Percentiles rank a stretch among this genome's conserved stretches.
These are phyloP conservation scores for Trimorus sp. DNA, from an alignment of 2,888 invertebrate genomes.

Conservation along the genomic window DNA sequence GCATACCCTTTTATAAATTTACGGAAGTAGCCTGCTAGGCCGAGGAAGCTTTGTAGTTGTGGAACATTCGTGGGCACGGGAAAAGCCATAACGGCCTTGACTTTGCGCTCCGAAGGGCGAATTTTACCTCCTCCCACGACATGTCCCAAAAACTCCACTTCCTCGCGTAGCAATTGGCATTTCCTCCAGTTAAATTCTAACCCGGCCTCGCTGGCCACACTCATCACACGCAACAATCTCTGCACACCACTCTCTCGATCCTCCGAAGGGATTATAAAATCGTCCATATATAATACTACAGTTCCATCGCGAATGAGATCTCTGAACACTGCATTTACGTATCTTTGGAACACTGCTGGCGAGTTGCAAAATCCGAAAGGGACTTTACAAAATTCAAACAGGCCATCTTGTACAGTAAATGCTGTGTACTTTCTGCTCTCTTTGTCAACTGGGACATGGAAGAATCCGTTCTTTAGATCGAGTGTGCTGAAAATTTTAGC, in stretches of 20 bases:
- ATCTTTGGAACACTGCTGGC: neutral
- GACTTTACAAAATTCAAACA: neutral
- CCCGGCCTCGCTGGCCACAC: neutral
- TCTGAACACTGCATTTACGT: neutral
- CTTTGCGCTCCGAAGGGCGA: neutral
- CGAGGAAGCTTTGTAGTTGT: neutral
- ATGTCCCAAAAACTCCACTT: neutral
- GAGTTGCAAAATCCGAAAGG: neutral
- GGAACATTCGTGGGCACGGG: neutral
- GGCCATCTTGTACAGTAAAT: neutral
- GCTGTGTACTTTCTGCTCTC: neutral
- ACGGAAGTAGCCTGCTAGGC: neutral
- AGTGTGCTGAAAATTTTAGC: neutral
- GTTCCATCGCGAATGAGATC: neutral
- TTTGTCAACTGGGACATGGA: neutral
- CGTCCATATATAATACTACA: neutral
- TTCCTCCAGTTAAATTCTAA: neutral
- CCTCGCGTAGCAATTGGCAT: neutral
- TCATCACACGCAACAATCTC: neutral
- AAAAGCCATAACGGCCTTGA: neutral
- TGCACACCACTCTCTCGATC: neutral
- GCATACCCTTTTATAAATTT: neutral
- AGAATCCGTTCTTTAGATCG: neutral
- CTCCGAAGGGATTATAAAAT: neutral
- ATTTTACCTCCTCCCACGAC: neutral